phyloP scores from a whole-genome alignment of 2,113 vertebrate species.

The Vulpes ferrilata region DNA sequence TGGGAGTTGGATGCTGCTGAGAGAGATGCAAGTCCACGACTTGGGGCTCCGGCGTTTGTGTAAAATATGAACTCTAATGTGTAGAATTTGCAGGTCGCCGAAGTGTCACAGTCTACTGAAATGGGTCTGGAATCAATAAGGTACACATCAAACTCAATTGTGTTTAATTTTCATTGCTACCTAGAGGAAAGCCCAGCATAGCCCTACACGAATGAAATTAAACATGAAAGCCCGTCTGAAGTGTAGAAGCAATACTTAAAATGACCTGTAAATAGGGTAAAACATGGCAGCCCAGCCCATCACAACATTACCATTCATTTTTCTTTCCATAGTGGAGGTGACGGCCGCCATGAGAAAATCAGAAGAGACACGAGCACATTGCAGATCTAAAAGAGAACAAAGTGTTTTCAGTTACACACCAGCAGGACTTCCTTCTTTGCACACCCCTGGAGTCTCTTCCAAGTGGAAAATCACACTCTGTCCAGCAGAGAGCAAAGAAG shows the following conservation, averaged over 20 bases:
- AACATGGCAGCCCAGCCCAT: constrained; percentile 68
- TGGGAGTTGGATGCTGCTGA: constrained; percentile 23
- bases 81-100: constrained; percentile 79
- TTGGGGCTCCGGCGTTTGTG: constrained; percentile 53
- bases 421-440: constrained; percentile 56
- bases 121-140: constrained; percentile 85
- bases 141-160: constrained; percentile 83
- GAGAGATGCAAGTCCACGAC: not conserved
- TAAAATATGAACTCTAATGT: constrained; percentile 79
- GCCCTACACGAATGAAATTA: constrained; percentile 75
- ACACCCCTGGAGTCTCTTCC: constrained; percentile 61
- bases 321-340: constrained; percentile 35
- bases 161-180: constrained; percentile 83
- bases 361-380: constrained; percentile 56
- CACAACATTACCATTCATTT: constrained; percentile 29
- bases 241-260: constrained; percentile 73
- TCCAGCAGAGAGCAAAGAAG: constrained; percentile 8
- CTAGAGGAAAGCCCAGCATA: constrained; percentile 72
- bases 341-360: constrained; percentile 58
- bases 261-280: constrained; percentile 71
- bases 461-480: constrained; percentile 63
- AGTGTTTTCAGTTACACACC: constrained; percentile 57
- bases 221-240: constrained; percentile 76
- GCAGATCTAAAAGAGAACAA: constrained; percentile 62
- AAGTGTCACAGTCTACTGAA: constrained; percentile 83